Evolutionary conservation across 2,797 vertebrate species (phyloP).

Genomic region (Semaprochilodus insignis): DNA sequence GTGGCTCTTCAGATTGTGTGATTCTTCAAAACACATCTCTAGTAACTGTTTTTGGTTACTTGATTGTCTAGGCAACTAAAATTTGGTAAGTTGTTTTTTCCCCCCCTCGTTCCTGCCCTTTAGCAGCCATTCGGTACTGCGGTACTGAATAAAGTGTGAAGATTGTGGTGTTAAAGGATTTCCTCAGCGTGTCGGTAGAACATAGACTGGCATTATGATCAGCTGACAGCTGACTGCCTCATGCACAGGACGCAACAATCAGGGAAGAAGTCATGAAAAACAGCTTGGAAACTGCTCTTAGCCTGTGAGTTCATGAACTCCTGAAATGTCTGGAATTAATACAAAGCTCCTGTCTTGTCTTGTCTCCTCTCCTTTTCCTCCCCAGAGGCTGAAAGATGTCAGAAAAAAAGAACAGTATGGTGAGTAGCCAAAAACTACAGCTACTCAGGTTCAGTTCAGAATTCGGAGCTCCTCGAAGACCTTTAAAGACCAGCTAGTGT

Average conservation of each 20-base stretch:
- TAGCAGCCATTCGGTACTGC: not conserved
- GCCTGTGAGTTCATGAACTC: not conserved
- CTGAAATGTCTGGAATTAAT: not conserved
- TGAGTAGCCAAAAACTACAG: constrained; percentile 45
- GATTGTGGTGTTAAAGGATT: constrained; percentile 23
- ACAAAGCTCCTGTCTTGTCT: not conserved
- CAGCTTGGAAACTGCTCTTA: not conserved
- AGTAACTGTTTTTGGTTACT: not conserved
- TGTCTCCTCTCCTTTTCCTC: constrained; percentile 31
- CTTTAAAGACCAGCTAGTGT: not conserved
- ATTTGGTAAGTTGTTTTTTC: not conserved
- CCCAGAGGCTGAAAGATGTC: constrained; percentile 66
- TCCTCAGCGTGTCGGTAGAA: constrained; percentile 44
- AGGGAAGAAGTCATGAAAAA: constrained; percentile 8
- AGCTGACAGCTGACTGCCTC: constrained; percentile 66
- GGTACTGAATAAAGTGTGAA: not conserved
- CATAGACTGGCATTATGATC: constrained; percentile 59
- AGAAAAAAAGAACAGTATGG: constrained; percentile 57
- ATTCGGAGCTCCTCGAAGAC: not conserved
- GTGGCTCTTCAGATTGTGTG: too few relatives aligned
- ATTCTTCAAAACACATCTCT: not conserved
- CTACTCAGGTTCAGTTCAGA: not conserved
- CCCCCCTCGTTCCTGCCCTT: not conserved
- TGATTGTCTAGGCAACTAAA: not conserved
- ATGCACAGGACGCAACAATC: constrained; percentile 37